Evolutionary conservation across 2,888 invertebrate species (phyloP), one percentile per base, ranked within the genome.

Genomic region (Scelioninae gen. 2): DNA sequence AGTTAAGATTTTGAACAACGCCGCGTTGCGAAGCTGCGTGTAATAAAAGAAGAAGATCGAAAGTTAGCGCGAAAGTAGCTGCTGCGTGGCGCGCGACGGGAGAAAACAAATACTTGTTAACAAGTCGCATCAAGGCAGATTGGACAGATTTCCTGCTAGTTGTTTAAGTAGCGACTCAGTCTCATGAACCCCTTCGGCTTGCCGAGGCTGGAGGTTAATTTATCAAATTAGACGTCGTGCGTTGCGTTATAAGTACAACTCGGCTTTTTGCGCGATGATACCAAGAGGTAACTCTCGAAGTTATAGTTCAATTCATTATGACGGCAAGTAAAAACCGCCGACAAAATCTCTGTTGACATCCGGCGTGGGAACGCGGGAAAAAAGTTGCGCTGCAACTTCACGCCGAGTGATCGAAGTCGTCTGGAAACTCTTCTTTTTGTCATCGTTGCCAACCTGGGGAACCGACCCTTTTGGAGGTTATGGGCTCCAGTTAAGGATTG

Each of bases 61-160:
- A 67, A 73, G 55, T 61, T 69, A 65, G 73, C 41, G 67, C 35
- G 55, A 67, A 74, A 74, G 63, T 69, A 50, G 64, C 53, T 45
- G 53, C 57, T 63, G 67, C 48, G n/a, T n/a, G 71, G 65, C 19
- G 64, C 52, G 50, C 43, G 77, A 78, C 78, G 81, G 79, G 83
- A 81, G 82, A 84, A 84, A 83, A 84, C 83, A 84, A 84, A 83
- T 80, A 81, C 81, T 82, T 78, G 81, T 84, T 84, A 84, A 84
- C 82, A 80, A 83, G 84, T 75, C 80, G 81, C 83, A 84, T 84
- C 81, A 82, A 80, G 78, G 78, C 83, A 84, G 82, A 84, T 85
- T 85, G 82, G 82, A 85, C 83, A 85, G 85, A 85, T 84, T 85
- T 84, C 84, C 84, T 84, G 84, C 81, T 80, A 80, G 80, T 80